Evolutionary conservation across 2,888 invertebrate genomes (phyloP), one percentile per base, ranked within the genome.

Genomic region (Hemaris fuciformis): DNA sequence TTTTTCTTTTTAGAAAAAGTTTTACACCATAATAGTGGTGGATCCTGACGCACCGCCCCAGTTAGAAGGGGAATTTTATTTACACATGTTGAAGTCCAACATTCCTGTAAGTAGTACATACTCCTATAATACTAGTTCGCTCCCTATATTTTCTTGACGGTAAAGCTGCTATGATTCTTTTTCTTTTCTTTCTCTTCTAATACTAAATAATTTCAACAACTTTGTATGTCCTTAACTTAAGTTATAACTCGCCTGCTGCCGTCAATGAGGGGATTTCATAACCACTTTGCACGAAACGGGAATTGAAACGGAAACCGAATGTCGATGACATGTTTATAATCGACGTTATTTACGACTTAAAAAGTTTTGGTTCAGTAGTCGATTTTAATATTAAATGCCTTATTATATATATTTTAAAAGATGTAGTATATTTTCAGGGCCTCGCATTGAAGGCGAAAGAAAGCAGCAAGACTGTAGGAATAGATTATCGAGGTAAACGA

Each of bases 41-140:
- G 93, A 93, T 66, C 91, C 93, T 5, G 93, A 93, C 67, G 93
- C 91, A 8, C 84, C 92, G 0, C 89, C 91, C 13, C 88, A 89
- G 71, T 64, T 80, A 3, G 87, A 89, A 2, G 91, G 91, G 25
- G 86, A 90, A 71, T 93, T 91, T 75, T 93, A 81, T 68, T 73
- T 93, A 62, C 93, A 93, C 67, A 87, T 93, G 89, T 70, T 93
- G 53, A 92, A 91, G 66, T 88, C 90, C 3, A 93, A 93, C 71
- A 84, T 93, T 66, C 89, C 90, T 31, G 93, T 93, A 77, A 87
- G 91, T 84, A 67, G 34, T n/a, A n/a, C n/a, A 3, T 13, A 22
- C 15, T 3, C n/a, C 42, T 34, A 3, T 59, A 34, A 13, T 20
- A n/a, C 25, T 4, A 43, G 5, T 31, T n/a, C n/a, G n/a, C n/a